Conservation (phyloP, 30 jellyfish, hydroid and myxozoan genomes). For the Phacellophora camtschatica region DNA sequence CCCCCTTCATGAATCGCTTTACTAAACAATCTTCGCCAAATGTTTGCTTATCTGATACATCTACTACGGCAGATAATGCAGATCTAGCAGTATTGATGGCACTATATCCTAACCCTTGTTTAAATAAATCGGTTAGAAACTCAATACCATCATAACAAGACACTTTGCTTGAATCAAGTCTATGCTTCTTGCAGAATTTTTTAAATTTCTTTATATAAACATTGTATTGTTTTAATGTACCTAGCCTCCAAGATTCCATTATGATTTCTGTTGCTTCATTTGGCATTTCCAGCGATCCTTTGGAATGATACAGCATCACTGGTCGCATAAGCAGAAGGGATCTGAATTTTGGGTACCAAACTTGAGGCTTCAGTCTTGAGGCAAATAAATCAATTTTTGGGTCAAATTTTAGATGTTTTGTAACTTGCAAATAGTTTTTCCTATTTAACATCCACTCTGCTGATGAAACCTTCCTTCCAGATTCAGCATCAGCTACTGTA, state of each 20-base stretch:
- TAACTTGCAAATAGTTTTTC: neutral
- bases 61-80: neutral
- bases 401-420: neutral
- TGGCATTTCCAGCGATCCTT: neutral
- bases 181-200: neutral
- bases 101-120: neutral
- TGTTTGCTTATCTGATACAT: neutral
- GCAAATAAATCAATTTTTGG: slow-evolving; percentile 41
- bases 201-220: neutral
- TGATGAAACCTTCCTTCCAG: neutral
- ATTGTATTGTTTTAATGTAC: neutral
- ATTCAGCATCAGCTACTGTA: slow-evolving; percentile 8
- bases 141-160: neutral
- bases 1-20: slow-evolving; percentile 13
- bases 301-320: no score
- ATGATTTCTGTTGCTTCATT: neutral
- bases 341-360: neutral
- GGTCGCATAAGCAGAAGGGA: neutral
- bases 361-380: slow-evolving; percentile 3
- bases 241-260: neutral
- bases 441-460: slow-evolving; percentile 29
- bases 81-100: neutral
- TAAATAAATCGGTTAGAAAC: neutral
- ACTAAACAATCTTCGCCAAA: neutral
- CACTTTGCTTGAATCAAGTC: neutral